Evolutionary conservation across 2,888 invertebrate genomes (phyloP).

Genomic region (Nephrocerus scutellatus): DNA sequence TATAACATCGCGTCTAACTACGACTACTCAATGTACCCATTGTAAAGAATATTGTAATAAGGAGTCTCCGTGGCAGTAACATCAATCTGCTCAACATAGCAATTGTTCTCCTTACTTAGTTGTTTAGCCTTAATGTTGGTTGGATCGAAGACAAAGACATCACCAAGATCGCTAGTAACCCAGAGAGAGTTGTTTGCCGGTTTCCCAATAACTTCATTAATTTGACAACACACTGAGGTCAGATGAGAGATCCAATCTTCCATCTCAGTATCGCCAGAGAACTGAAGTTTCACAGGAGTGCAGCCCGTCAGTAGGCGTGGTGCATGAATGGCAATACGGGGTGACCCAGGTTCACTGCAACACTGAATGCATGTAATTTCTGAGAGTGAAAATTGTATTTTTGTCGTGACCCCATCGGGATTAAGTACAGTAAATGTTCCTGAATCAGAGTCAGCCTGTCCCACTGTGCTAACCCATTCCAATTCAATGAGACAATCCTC

Average conservation of each 20-base stretch:
- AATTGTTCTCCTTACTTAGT: conserved; percentile 48
- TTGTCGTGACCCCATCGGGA: conserved; percentile 68
- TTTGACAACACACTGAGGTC: conserved; percentile 67
- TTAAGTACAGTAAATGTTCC: conserved; percentile 71
- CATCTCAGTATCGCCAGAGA: conserved; percentile 74
- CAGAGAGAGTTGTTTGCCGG: conserved; percentile 70
- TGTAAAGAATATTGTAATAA: conserved; percentile 60
- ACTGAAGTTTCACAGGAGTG: conserved; percentile 65
- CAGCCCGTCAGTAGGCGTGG: conserved; percentile 52
- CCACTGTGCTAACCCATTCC: conserved; percentile 63
- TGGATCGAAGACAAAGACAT: conserved; percentile 77
- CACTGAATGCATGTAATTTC: conserved; percentile 71
- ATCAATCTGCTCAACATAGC: conserved; percentile 60
- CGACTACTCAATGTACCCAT: conserved; percentile 48
- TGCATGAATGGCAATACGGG: conserved; percentile 67
- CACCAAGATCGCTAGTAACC: conserved; percentile 71
- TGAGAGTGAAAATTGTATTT: conserved; percentile 65
- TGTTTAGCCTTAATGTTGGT: conserved; percentile 54
- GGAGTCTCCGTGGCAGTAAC: conserved; percentile 61
- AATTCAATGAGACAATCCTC: conserved; percentile 74
- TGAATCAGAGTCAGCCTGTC: conserved; percentile 53
- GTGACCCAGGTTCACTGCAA: conserved; percentile 73
- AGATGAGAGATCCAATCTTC: conserved; percentile 85
- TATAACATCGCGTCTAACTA: neutral
- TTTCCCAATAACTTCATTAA: conserved; percentile 62